phyloP scores from a whole-genome alignment of 2,797 vertebrate species.

The Apodemus agrarius region DNA sequence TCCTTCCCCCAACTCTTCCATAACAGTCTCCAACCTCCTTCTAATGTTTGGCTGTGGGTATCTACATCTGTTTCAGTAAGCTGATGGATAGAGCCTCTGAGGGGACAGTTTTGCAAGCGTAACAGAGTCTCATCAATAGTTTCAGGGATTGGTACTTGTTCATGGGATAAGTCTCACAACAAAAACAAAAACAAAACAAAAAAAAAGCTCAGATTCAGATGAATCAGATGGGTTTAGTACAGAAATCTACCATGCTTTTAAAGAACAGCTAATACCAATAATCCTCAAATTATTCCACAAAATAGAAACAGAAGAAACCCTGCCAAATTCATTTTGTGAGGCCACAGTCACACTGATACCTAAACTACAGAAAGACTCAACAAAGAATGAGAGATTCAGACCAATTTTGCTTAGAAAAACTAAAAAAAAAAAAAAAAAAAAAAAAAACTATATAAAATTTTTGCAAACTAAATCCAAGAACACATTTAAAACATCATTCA shows the following conservation, averaged over 20 bases:
- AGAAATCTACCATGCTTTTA: not conserved
- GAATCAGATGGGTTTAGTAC: not conserved
- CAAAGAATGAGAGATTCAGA: not conserved
- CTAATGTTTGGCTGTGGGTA: not conserved
- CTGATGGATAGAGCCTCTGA: not conserved
- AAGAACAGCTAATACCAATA: not conserved
- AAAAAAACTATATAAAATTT: not conserved
- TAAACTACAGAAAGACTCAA: not conserved
- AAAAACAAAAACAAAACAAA: too few relatives aligned
- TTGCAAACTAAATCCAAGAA: not conserved
- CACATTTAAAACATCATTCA: not conserved
- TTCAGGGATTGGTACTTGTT: too few relatives aligned
- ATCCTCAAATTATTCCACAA: not conserved
- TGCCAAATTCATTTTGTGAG: not conserved
- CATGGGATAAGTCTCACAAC: too few relatives aligned
- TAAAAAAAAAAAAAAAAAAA: rapidly evolving
- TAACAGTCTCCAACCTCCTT: not conserved
- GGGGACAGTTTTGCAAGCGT: not conserved
- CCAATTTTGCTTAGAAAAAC: not conserved
- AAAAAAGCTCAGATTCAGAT: not conserved
- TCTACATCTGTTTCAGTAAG: not conserved
- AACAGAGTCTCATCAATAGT: not conserved
- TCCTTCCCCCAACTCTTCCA: not conserved
- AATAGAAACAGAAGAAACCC: not conserved
- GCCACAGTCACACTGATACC: not conserved